Evolutionary conservation across 2,888 invertebrate species (phyloP).

Genomic region (Hanleya hanleyi): DNA sequence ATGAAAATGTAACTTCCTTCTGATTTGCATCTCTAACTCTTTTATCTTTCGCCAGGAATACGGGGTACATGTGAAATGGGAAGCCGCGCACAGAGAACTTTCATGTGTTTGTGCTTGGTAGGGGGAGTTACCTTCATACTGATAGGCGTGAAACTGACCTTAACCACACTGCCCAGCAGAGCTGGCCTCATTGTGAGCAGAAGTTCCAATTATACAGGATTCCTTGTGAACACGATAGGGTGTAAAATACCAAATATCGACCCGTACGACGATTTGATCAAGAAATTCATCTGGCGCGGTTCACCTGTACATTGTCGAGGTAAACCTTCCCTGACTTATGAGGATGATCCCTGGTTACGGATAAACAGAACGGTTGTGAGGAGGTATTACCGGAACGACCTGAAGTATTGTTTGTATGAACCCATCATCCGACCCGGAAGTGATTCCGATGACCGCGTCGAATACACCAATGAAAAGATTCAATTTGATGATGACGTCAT

Average conservation of each 20-base stretch:
- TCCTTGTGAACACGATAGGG: conserved; percentile 59
- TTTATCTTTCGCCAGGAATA: no score
- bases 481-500: conserved; percentile 39
- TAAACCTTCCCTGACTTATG: conserved; percentile 55
- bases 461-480: conserved; percentile 35
- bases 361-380: conserved; percentile 50
- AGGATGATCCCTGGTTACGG: conserved; percentile 42
- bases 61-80: no score
- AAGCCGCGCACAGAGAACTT: no score
- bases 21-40: no score
- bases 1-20: no score
- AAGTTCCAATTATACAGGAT: conserved; percentile 29
- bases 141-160: no score
- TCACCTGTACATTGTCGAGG: conserved; percentile 45
- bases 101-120: no score
- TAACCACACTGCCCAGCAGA: no score
- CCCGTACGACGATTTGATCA: conserved; percentile 57
- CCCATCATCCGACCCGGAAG: conserved; percentile 48
- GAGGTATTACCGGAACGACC: conserved; percentile 38
- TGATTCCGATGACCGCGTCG: conserved; percentile 37
- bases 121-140: no score
- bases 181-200: no score
- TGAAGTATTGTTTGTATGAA: conserved; percentile 62
- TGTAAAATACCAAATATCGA: conserved; percentile 67
- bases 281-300: conserved; percentile 41